These are phyloP conservation scores for Calliphora vomitoria DNA, from an alignment of 2,888 invertebrate genomes.

Conservation along the genomic window DNA sequence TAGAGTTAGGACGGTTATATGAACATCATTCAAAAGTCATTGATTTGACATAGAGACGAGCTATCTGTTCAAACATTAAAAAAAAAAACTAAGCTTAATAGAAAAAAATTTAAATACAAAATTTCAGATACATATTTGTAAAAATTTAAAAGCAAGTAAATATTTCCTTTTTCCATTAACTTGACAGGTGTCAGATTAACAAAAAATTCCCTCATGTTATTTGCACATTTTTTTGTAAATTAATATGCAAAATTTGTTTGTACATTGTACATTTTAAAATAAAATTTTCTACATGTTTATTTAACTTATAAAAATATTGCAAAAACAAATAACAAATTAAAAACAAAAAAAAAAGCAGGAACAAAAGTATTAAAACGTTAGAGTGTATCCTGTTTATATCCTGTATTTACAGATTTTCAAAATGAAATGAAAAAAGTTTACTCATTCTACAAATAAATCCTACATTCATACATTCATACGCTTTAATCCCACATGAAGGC, in stretches of 20 bases:
- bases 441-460: neutral
- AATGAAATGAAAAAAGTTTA: conserved; percentile 24
- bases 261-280: neutral
- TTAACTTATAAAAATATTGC: neutral
- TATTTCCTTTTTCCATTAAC: neutral
- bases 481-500: conserved; percentile 17
- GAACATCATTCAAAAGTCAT: neutral
- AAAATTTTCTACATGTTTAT: neutral
- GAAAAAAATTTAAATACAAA: neutral
- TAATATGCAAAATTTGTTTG: neutral
- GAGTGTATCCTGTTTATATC: conserved; percentile 1
- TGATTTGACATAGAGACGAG: neutral
- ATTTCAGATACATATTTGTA: neutral
- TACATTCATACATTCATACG: neutral
- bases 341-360: neutral
- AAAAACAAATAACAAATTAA: neutral
- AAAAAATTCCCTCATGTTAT: neutral
- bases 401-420: conserved; percentile 24
- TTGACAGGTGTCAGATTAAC: conserved; percentile 31
- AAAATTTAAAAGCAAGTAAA: neutral
- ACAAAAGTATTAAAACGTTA: neutral
- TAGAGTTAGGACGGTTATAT: neutral
- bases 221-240: conserved; percentile 20
- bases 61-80: neutral
- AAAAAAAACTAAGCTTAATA: neutral